Conservation (phyloP, 2,888 invertebrate genomes). For the Chrysolina haemoptera region DNA sequence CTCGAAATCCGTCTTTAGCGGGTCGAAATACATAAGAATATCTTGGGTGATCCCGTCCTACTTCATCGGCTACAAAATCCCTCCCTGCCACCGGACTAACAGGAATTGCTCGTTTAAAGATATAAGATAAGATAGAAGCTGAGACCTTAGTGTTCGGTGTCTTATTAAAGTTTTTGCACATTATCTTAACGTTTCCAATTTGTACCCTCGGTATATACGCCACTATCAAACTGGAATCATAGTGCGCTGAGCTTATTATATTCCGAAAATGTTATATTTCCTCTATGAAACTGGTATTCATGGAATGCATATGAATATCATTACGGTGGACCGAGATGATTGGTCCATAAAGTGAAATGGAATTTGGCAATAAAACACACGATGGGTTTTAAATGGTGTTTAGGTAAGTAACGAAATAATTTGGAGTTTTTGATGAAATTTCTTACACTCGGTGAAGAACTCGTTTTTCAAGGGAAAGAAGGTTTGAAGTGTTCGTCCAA, state of each 20-base stretch:
- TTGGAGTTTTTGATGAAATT: not conserved
- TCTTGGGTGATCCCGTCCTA: too few species aligned
- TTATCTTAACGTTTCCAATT: constrained; percentile 1
- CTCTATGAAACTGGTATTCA: constrained; percentile 27
- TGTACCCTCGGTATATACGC: not conserved
- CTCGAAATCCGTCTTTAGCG: too few species aligned
- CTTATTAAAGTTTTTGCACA: constrained; percentile 3
- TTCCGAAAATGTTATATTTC: constrained; percentile 16
- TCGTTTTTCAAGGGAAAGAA: too few species aligned
- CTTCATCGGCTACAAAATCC: too few species aligned
- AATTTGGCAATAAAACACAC: constrained; percentile 37
- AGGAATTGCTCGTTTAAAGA: too few species aligned
- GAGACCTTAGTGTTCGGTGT: not conserved
- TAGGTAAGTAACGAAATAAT: constrained; percentile 2
- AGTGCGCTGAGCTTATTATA: constrained; percentile 29
- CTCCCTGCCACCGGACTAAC: too few species aligned
- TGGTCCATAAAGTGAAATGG: constrained; percentile 37
- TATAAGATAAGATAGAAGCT: too few species aligned
- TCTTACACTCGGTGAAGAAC: not conserved
- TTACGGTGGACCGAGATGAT: constrained; percentile 34
- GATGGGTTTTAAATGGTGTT: constrained; percentile 32
- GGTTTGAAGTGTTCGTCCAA: too few species aligned
- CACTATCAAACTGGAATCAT: not conserved
- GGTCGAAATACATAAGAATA: too few species aligned
- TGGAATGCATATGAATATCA: constrained; percentile 39